Base-by-base conservation (phyloP, 2,888 invertebrate species). In the Calliopum simillimum region DNA sequence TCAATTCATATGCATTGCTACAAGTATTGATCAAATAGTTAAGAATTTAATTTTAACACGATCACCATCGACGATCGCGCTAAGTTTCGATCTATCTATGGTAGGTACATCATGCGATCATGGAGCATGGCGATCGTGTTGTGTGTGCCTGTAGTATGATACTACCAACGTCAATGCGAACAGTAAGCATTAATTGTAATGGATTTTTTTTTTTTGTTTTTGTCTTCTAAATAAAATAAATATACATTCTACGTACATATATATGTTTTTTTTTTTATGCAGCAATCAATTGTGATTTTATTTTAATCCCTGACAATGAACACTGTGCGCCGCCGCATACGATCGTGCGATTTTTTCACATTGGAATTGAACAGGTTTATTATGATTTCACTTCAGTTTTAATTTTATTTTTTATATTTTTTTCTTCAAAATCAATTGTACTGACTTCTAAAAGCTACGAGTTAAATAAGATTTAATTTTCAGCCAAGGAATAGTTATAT, bases 311-410 rank as follows among this genome's bases (percentile, higher is more conserved):
- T 33, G 33, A 33, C 59, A 33, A 43, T n/a, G 41, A 33, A 59
- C 8, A n/a, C n/a, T n/a, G n/a, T n/a, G n/a, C n/a, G n/a, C n/a
- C n/a, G 33, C 33, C 59, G 59, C 59, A 43, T 59, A 19, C 41
- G 59, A 59, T 59, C 59, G 59, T 41, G 59, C 59, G 13, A 19
- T 19, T 33, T n/a, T 59, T 41, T 59, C 59, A 11, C 43, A 59
- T 25, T 59, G 12, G 59, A 59, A 43, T 59, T 41, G 59, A 33
- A 33, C 16, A 41, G 16, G 41, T 33, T 59, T 59, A n/a, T 59
- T 16, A 19, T 43, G 33, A 33, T 33, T 33, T 33, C 3, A 33
- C 6, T 4, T n/a, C 1, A n/a, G n/a, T n/a, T n/a, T n/a, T n/a
- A n/a, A n/a, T n/a, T n/a, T n/a, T n/a, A 13, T 33, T 33, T 33